phyloP scores from a whole-genome alignment of 1,140 invertebrate genomes.

The Cotesia glomerata region DNA sequence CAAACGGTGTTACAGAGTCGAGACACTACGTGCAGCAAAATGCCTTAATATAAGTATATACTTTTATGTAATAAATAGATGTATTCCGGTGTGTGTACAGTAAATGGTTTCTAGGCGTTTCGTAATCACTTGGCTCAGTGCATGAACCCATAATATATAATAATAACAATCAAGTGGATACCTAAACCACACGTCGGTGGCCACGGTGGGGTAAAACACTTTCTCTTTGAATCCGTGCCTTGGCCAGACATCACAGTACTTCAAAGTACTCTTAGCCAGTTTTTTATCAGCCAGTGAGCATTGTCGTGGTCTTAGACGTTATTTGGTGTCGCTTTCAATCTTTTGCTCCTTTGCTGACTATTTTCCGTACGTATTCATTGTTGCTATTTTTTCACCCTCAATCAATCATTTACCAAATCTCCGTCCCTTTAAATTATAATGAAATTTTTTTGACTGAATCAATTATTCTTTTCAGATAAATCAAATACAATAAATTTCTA shows the following conservation, averaged over 20 bases:
- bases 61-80: too few relatives aligned
- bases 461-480: too few relatives aligned
- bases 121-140: background rate
- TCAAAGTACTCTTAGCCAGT: slow-evolving; percentile 17
- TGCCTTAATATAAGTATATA: too few relatives aligned
- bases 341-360: background rate
- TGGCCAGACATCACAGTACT: slow-evolving; percentile 5
- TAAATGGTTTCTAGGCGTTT: background rate
- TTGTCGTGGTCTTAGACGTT: slow-evolving; percentile 23
- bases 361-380: slow-evolving; percentile 9
- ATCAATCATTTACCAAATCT: too few relatives aligned
- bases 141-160: background rate
- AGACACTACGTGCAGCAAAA: too few relatives aligned
- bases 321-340: slow-evolving; percentile 4
- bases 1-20: too few relatives aligned
- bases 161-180: background rate
- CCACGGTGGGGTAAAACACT: slow-evolving; percentile 24
- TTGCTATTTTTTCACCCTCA: background rate
- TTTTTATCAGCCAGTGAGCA: slow-evolving; percentile 30
- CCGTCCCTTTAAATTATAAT: too few relatives aligned
- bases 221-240: slow-evolving; percentile 22
- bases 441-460: background rate
- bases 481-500: too few relatives aligned
- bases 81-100: too few relatives aligned
- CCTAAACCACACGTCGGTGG: background rate